Conservation (phyloP, 2,888 invertebrate genomes). For the Nomada fucata region DNA sequence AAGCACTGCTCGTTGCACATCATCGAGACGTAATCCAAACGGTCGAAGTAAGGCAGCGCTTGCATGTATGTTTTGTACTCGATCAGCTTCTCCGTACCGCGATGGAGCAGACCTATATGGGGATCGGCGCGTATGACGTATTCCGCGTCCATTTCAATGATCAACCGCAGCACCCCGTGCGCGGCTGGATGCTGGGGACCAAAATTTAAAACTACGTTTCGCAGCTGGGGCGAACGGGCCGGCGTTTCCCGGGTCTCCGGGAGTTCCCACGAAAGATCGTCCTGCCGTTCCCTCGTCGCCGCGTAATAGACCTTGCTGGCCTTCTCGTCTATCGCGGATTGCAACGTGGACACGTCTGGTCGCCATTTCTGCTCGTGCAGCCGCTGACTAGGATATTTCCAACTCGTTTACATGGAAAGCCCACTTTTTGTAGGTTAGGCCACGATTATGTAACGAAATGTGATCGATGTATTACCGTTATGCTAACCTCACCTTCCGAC, state of each 20-base stretch:
- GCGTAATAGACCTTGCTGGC: accelerated
- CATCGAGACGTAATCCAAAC: constrained; percentile 99
- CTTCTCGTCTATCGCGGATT: accelerated
- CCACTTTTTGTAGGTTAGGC: constrained; percentile 40
- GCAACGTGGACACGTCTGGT: accelerated
- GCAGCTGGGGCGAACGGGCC: neutral
- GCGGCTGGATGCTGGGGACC: constrained; percentile 98
- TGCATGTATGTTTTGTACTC: constrained; percentile 99
- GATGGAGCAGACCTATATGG: constrained; percentile 98
- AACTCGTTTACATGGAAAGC: neutral
- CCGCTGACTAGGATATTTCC: constrained; percentile 48
- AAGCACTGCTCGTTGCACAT: constrained; percentile 99
- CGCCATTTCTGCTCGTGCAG: constrained; percentile 25
- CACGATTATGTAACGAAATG: constrained; percentile 55
- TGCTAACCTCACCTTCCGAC: constrained; percentile 27
- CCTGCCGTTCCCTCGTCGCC: no score
- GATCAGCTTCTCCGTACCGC: constrained; percentile 98
- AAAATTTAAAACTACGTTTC: constrained; percentile 94
- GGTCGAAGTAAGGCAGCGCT: constrained; percentile 98
- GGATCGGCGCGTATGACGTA: constrained; percentile 95
- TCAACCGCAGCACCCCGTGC: constrained; percentile 94
- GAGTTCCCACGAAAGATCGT: no score
- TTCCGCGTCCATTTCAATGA: constrained; percentile 95
- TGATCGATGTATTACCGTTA: neutral
- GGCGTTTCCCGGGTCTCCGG: neutral